Percentiles rank a stretch among this genome's conserved stretches.
phyloP scores from a whole-genome alignment of 2,888 invertebrate genomes.

The Ptychoptera contaminata region DNA sequence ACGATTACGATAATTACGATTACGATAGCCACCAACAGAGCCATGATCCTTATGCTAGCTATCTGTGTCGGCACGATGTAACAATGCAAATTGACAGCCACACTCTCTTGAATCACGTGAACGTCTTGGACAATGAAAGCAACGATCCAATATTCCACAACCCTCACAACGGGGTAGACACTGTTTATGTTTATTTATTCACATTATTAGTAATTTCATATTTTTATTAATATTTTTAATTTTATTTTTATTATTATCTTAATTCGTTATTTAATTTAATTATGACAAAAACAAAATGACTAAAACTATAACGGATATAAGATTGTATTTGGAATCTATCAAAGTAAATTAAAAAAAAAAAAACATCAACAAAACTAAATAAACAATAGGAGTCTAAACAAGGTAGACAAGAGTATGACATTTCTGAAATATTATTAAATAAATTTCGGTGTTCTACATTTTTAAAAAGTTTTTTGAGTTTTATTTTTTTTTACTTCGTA shows the following conservation, averaged over 20 bases:
- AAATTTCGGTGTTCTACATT: no score
- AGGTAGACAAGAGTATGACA: no score
- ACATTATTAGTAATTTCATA: not conserved
- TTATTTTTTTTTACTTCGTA: no score
- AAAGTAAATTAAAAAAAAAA: no score
- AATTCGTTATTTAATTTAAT: no score
- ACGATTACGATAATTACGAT: conserved; percentile 15
- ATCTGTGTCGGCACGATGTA: conserved; percentile 64
- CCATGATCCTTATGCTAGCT: conserved; percentile 35
- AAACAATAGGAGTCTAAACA: no score
- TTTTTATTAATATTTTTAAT: conserved; percentile 3
- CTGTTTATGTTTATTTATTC: conserved; percentile 13
- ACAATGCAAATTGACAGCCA: conserved; percentile 79
- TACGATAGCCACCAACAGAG: conserved; percentile 10
- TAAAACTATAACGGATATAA: no score
- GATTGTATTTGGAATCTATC: no score
- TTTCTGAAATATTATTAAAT: no score
- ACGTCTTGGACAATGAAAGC: conserved; percentile 72
- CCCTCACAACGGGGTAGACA: conserved; percentile 52
- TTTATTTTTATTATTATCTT: not conserved
- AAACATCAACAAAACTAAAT: no score
- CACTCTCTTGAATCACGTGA: conserved; percentile 58
- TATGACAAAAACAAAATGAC: no score
- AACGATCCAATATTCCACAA: conserved; percentile 77
- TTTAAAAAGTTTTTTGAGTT: no score